These are phyloP conservation scores for Empidonax alnorum DNA, from an alignment of 2,113 vertebrate genomes.

Conservation along the genomic window DNA sequence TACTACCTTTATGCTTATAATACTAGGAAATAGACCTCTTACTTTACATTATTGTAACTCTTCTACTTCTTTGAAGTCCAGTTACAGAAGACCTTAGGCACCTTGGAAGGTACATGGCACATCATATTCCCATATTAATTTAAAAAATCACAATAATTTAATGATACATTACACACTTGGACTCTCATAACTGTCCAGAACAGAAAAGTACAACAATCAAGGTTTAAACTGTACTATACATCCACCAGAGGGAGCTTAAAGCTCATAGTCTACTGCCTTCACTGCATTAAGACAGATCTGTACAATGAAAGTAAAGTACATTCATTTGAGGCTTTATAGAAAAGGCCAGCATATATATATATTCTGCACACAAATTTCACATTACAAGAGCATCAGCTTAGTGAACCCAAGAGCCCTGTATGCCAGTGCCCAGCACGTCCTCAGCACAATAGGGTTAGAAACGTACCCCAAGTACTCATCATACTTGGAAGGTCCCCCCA, in stretches of 20 bases:
- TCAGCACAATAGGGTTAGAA: background rate
- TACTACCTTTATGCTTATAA: background rate
- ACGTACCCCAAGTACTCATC: fast-evolving
- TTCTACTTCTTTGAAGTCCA: background rate
- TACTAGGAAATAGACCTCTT: background rate
- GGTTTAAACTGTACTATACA: background rate
- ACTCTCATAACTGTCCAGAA: background rate
- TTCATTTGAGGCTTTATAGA: background rate
- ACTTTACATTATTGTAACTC: background rate
- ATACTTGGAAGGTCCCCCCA: background rate
- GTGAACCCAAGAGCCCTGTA: background rate
- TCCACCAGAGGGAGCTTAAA: conserved; percentile 50
- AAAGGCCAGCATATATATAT: background rate
- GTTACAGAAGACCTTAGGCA: background rate
- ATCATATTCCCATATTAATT: background rate
- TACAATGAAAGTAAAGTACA: background rate
- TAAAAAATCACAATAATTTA: background rate
- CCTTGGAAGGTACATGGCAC: background rate
- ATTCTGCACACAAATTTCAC: background rate
- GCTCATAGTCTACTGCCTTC: background rate
- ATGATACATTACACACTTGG: background rate
- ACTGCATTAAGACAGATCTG: too few species aligned
- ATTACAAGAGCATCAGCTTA: background rate
- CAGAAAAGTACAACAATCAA: background rate
- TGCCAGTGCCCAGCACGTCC: fast-evolving